Evolutionary conservation across 2,113 vertebrate genomes (phyloP).

Genomic region (Microcebus jonahi): DNA sequence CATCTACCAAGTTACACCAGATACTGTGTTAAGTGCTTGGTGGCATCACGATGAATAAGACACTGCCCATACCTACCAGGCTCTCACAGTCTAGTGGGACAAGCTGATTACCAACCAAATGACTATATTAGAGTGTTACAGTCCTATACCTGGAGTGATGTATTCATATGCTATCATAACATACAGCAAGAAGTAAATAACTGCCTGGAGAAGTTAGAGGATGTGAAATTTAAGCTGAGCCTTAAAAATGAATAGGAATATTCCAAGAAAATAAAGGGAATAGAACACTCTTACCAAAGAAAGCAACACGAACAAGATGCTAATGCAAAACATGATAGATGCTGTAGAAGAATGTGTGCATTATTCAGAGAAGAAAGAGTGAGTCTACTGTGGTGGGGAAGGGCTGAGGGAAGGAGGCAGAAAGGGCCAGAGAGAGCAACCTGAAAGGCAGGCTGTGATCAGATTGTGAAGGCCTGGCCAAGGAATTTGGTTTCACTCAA

Average conservation of each 20-base stretch:
- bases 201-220: not conserved
- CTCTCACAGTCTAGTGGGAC: not conserved
- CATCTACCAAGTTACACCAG: not conserved
- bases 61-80: not conserved
- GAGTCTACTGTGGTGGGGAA: not conserved
- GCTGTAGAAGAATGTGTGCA: not conserved
- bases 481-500: not conserved
- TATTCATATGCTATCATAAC: not conserved
- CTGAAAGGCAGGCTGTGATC: not conserved
- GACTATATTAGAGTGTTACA: not conserved
- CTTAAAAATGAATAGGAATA: not conserved
- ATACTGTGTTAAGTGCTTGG: not conserved
- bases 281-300: not conserved
- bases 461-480: not conserved
- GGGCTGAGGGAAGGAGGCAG: no score
- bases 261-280: not conserved
- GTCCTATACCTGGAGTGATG: not conserved
- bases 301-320: not conserved
- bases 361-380: not conserved
- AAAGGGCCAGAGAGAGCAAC: not conserved
- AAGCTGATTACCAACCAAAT: not conserved
- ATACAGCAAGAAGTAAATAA: not conserved
- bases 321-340: not conserved
- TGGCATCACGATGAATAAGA: not conserved
- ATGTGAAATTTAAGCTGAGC: not conserved